A percentile compares a stretch with the other conserved stretches of the same genome.
Evolutionary conservation across 2,888 invertebrate species (phyloP).

Genomic region (Tillus elongatus): DNA sequence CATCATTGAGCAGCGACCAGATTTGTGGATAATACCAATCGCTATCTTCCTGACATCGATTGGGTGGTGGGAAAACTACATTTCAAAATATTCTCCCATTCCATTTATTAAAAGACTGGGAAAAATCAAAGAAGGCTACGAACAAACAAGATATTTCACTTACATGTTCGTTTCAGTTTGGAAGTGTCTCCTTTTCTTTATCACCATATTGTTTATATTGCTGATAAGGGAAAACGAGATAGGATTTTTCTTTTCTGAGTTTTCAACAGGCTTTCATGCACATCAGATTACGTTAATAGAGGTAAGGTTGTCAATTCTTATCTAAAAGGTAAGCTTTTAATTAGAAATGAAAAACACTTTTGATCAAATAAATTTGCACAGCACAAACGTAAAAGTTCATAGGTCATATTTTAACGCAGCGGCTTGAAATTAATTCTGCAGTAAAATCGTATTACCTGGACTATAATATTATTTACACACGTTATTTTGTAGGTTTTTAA

Average conservation of each 20-base stretch:
- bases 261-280: slow-evolving; percentile 64
- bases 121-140: slow-evolving; percentile 69
- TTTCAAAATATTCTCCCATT: slow-evolving; percentile 75
- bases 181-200: slow-evolving; percentile 78
- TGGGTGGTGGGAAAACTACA: slow-evolving; percentile 98
- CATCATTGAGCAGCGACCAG: slow-evolving; percentile 63
- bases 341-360: too few relatives aligned
- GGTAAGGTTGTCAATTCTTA: too few relatives aligned
- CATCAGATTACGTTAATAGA: slow-evolving; percentile 74
- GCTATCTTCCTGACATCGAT: slow-evolving; percentile 78
- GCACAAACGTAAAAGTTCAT: too few relatives aligned
- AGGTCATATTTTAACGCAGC: too few relatives aligned
- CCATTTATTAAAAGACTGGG: slow-evolving; percentile 66
- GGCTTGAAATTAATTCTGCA: too few relatives aligned
- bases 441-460: too few relatives aligned
- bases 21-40: slow-evolving; percentile 78
- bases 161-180: slow-evolving; percentile 85
- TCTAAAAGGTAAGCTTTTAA: too few relatives aligned
- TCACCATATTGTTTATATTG: slow-evolving; percentile 62
- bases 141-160: slow-evolving; percentile 74
- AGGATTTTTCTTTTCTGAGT: slow-evolving; percentile 65
- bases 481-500: too few relatives aligned
- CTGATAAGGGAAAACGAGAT: slow-evolving; percentile 69
- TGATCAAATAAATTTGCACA: too few relatives aligned
- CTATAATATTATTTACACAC: too few relatives aligned